A percentile compares a stretch with the other conserved stretches of the same genome.
These are phyloP conservation scores for Dione vanillae DNA, from an alignment of 2,888 invertebrate genomes.

Conservation along the genomic window DNA sequence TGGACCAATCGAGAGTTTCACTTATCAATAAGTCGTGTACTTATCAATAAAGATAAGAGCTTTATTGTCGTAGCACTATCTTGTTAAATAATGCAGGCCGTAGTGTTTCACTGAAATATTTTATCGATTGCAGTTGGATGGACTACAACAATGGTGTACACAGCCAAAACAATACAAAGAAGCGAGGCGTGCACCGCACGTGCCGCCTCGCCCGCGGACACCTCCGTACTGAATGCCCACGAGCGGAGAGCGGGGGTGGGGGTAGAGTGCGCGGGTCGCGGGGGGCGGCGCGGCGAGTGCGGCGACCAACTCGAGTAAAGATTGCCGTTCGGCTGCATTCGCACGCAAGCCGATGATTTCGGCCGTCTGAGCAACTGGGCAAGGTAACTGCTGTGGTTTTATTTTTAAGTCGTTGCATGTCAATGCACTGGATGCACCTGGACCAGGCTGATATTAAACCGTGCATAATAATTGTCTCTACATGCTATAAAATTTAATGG, in stretches of 20 bases:
- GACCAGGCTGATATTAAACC: conserved; percentile 32
- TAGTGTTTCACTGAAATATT: conserved; percentile 63
- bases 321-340: conserved; percentile 74
- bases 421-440: conserved; percentile 54
- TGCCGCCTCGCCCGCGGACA: conserved; percentile 83
- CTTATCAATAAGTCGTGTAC: conserved; percentile 77
- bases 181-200: conserved; percentile 81
- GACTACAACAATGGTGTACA: conserved; percentile 74
- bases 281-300: conserved; percentile 46
- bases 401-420: conserved; percentile 57
- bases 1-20: conserved; percentile 75
- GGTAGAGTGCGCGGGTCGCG: conserved; percentile 34
- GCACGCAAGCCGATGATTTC: conserved; percentile 68
- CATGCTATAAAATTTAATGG: conserved; percentile 20
- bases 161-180: conserved; percentile 74
- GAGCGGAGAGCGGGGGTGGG: conserved; percentile 31
- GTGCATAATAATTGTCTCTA: conserved; percentile 26
- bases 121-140: conserved; percentile 76
- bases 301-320: conserved; percentile 58
- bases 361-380: conserved; percentile 53
- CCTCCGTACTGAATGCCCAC: conserved; percentile 66
- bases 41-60: conserved; percentile 56
- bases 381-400: conserved; percentile 65
- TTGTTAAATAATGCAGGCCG: conserved; percentile 62
- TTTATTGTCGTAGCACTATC: conserved; percentile 61